Base-by-base conservation (phyloP, 2,888 invertebrate genomes). In the Stomorhina lunata region DNA sequence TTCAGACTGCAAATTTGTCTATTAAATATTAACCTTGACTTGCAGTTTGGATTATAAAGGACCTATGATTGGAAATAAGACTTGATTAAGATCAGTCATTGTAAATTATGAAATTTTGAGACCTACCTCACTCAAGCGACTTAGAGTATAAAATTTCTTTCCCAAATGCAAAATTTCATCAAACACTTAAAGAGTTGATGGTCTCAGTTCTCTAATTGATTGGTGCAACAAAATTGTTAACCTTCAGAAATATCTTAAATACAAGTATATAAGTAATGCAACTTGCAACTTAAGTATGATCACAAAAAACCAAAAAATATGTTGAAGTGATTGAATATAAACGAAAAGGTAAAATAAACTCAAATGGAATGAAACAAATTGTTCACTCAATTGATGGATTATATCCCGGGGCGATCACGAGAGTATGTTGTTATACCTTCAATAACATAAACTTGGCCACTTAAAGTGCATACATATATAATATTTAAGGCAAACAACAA, bases 371-470 rank as follows among this genome's bases (percentile, higher is more conserved):
- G 50, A 20, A 66, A 40, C 43, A 43, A 61, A 37, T 37, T 55
- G 34, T 50, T 20, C 55, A 53, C 29, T 48, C 63, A 79, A 82
- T 82, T 82, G 82, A 82, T 82, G 75, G 75, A 82, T 82, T 82
- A 61, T 71, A 66, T 45, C 82, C 79, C 37, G 3, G 32, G 73
- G 82, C 75, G 27, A 79, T 82, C 82, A 82, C 66, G 82, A 71
- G 65, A 79, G 37, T 57, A 66, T 80, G 29, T 65, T 80, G 63
- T 65, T 69, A 45, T 43, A 76, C 22, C 27, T 45, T 15, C 45
- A 55, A 17, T 20, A n/a, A 37, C 43, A 17, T 1, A 55, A 9
- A 12, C 45, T 25, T 50, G 25, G 7, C 9, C 29, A 37, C 22
- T 43, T 48, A 20, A 43, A 63, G 10, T 48, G 22, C 1, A 1